Conservation (phyloP, 2,113 vertebrate species). For the Ailurus styani region DNA sequence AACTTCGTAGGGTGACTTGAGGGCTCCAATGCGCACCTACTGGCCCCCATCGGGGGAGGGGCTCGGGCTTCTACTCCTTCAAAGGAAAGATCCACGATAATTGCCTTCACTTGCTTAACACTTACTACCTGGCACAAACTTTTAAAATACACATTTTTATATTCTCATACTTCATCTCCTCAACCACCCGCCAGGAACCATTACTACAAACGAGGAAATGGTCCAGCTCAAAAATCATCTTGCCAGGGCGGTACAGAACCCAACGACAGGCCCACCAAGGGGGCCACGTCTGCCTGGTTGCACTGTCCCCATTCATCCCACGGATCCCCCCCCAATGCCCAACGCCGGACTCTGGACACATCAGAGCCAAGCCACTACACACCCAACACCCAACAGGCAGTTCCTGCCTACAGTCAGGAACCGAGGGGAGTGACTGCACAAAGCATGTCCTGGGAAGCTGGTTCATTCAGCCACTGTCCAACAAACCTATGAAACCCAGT, state of each 20-base stretch:
- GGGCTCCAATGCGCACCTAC: not conserved
- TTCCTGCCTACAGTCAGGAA: not conserved
- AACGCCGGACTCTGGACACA: not conserved
- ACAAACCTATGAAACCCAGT: not conserved
- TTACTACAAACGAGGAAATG: not conserved
- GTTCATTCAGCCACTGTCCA: not conserved
- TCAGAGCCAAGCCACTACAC: not conserved
- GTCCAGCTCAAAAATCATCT: not conserved
- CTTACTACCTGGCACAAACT: not conserved
- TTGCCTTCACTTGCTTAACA: not conserved
- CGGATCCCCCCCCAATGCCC: too few species aligned
- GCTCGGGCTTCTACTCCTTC: not conserved
- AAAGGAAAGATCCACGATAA: not conserved
- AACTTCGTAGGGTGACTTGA: not conserved
- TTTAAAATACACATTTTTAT: not conserved
- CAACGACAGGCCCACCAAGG: not conserved
- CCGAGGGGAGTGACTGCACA: accelerated
- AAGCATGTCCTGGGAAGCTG: not conserved
- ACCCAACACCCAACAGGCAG: too few species aligned
- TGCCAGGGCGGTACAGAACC: not conserved
- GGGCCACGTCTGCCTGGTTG: too few species aligned
- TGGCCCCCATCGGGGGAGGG: not conserved
- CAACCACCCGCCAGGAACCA: not conserved
- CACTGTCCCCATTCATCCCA: not conserved
- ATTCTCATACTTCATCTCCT: not conserved